Base-by-base conservation (phyloP, 1,140 invertebrate species). In the Holotrichia oblita region DNA sequence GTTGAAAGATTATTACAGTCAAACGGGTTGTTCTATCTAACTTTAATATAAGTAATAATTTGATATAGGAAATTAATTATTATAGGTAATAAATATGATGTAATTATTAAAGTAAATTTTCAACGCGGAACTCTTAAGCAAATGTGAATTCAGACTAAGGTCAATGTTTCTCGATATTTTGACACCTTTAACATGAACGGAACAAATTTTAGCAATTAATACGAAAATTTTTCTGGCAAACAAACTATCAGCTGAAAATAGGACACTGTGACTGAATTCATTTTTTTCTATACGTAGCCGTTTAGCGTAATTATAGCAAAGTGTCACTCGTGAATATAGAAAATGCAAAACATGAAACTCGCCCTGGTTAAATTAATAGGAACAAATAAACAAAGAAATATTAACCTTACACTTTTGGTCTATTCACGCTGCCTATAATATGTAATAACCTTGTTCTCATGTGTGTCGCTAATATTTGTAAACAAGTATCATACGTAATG, bases 171-270 rank as follows among this genome's bases (percentile, higher is more conserved):
- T 17, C n/a, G 17, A 55, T 17, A 55, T 55, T 55, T 17, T 55
- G 14, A 17, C 48, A 55, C 14, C 12, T 14, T 17, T 6, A 55
- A 17, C 17, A 55, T 55, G 17, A 55, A 55, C 48, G 48, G 48
- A 55, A 55, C 48, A 17, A 55, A 55, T 55, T 55, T 55, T n/a
- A 17, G 17, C 48, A 17, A 55, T 55, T 55, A 55, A 55, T 55
- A 17, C n/a, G 48, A 55, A 55, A 55, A 55, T 55, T 55, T 55
- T n/a, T 55, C 48, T 17, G 0, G 48, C 48, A 55, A 55, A 55
- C 48, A 55, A 55, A 55, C n/a, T 14, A 14, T 55, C 14, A 55
- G 17, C 6, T 6, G 14, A 55, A 55, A 55, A 55, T 55, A 55
- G 48, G 48, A 55, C 48, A 55, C 12, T 17, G 14, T 55, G n/a